A percentile compares a stretch with the other conserved stretches of the same genome.
Conservation (phyloP, 2,113 vertebrate genomes). For the Caranx ignobilis region DNA sequence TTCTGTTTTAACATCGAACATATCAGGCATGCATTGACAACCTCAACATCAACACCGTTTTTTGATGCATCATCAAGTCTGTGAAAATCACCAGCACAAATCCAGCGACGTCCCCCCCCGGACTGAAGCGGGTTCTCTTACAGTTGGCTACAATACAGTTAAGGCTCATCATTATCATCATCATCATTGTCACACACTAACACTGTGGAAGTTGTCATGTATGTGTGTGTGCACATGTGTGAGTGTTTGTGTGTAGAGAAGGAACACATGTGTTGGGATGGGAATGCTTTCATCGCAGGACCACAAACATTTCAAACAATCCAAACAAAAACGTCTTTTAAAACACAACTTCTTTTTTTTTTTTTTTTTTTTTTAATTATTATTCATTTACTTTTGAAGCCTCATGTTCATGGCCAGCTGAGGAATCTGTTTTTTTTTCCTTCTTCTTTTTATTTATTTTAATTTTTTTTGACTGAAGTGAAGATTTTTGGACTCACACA, state of each 20-base stretch:
- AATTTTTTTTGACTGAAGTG: not conserved
- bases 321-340: conserved; percentile 33
- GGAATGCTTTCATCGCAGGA: conserved; percentile 35
- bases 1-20: conserved; percentile 84
- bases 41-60: conserved; percentile 77
- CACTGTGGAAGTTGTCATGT: conserved; percentile 36
- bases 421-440: conserved; percentile 27
- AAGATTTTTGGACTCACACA: not conserved
- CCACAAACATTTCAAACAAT: conserved; percentile 46
- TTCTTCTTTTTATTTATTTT: not conserved
- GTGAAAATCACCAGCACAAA: conserved; percentile 50
- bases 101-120: conserved; percentile 24
- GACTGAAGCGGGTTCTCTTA: conserved; percentile 31
- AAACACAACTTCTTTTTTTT: conserved; percentile 19
- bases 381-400: not conserved
- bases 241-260: not conserved
- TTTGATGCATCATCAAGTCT: conserved; percentile 58
- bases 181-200: conserved; percentile 54
- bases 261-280: conserved; percentile 42
- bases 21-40: conserved; percentile 86
- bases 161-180: conserved; percentile 52
- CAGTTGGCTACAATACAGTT: conserved; percentile 69
- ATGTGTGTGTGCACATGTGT: not conserved
- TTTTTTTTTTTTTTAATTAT: not conserved
- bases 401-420: not conserved